Conservation (phyloP, 1,140 invertebrate genomes). For the Magallana angulata region DNA sequence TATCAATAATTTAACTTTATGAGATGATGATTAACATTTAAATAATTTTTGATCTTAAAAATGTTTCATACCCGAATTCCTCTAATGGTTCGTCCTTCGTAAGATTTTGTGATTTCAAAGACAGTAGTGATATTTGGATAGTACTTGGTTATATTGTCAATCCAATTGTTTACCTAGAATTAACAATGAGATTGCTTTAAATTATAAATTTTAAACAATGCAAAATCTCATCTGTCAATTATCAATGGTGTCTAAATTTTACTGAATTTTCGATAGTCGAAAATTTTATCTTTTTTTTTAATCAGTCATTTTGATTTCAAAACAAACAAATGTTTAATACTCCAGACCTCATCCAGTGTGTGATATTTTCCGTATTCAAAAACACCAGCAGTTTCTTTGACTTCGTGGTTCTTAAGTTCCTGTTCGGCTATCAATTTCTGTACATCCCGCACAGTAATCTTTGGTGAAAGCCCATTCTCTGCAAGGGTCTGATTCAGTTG, state of each 20-base stretch:
- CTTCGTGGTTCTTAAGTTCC: not conserved
- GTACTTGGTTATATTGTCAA: constrained; percentile 38
- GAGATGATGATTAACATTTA: too few species aligned
- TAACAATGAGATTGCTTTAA: not conserved
- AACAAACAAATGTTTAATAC: too few species aligned
- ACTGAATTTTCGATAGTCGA: not conserved
- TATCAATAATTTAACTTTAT: too few species aligned
- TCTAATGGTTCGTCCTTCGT: constrained; percentile 58
- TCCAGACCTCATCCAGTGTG: constrained; percentile 52
- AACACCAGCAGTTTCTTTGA: not conserved
- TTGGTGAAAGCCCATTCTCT: constrained; percentile 1
- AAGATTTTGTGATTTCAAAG: constrained; percentile 62
- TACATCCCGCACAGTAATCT: not conserved
- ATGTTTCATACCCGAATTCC: constrained; percentile 58
- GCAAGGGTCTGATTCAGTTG: constrained; percentile 9
- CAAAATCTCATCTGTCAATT: too few species aligned
- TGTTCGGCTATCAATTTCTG: constrained; percentile 34
- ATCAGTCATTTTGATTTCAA: too few species aligned
- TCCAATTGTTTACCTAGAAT: constrained; percentile 59
- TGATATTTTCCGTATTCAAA: constrained; percentile 62
- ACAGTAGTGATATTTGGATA: constrained; percentile 50
- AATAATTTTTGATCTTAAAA: too few species aligned
- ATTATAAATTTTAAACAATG: too few species aligned
- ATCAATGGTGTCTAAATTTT: not conserved
- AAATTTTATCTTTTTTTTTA: too few species aligned